Evolutionary conservation across 2,113 vertebrate genomes (phyloP), one percentile per base, ranked within the genome.

Genomic region (Carlito syrichta): DNA sequence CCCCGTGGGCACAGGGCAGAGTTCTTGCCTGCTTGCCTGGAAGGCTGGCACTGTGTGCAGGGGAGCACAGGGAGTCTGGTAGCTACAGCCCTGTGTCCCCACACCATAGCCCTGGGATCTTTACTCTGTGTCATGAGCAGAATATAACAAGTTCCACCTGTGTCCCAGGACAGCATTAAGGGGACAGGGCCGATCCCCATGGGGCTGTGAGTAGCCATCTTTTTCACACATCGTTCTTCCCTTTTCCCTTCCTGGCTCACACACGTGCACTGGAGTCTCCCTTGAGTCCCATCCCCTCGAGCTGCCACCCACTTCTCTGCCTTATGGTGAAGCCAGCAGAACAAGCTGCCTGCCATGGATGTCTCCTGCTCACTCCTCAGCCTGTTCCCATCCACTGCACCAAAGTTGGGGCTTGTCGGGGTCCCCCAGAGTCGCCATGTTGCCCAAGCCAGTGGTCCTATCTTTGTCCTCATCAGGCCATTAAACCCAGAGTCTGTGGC

Each of bases 1-100:
- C 68, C 40, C 43, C 16, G 0, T 0, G 38, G 35, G 73, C 50
- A 25, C 58, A 5, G 5, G 0, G 4, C 11, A 0, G 38, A n/a
- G 20, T 50, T 38, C 45, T 27, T 4, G 2, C 23, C 56, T 40
- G 14, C 79, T 71, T 20, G 71, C 71, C 71, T 35, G 8, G n/a
- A 43, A 43, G 69, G 22, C 63, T n/a, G n/a, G 48, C 25, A 16
- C n/a, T 30, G 4, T 43, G 13, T 6, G 40, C 63, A 71, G 52
- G 54, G 40, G 19, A 35, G 12, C n/a, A 20, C 3, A 0, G 60
- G 1, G 62, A 66, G 45, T 32, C 83, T 35, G 32, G 23, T 13
- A 7, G 8, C n/a, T 5, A 8, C 17, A 17, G 43, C 25, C 45
- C 71, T 30, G 25, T 74, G 20, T 27, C 43, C 71, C 27, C 6